Base-by-base conservation (phyloP, 2,888 invertebrate genomes). In the Dorcus hopei region DNA sequence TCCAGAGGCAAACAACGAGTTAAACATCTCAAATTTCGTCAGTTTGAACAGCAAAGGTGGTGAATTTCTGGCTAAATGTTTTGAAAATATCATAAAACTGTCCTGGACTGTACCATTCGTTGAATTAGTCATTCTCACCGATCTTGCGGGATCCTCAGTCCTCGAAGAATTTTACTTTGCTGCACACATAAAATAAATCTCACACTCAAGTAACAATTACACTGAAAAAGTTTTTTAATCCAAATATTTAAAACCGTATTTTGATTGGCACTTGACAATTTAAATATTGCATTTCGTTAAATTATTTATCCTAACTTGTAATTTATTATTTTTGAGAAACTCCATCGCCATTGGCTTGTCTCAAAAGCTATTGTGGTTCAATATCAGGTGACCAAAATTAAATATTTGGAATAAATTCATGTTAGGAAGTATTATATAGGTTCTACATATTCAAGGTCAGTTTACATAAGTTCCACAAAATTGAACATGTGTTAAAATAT, bases 121-220 rank as follows among this genome's bases (percentile, higher is more conserved):
- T 40, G 57, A 45, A 43, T 52, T 43, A 49, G 49, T 53, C 58
- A 49, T 54, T 77, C 81, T 86, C 85, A 86, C 83, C 86, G 84
- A 76, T 85, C 86, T 79, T 88, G 87, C 62, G 91, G 91, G 68
- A 91, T 87, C 66, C 89, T 83, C 58, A 87, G 82, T 19, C 89
- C 89, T 67, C 87, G 84, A 42, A 91, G 81, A 54, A 90, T 85
- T 83, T 91, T 91, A 78, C 90, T 89, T 72, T 87, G 87, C 91
- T 91, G 82, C 1, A 85, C 85, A 49, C 65, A 64, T 73, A 70
- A 69, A 66, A 66, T 33, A 57, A 11, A 55, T 49, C 23, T 23
- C 11, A 48, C 14, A 41, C 41, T 16, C 16, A 45, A 45, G 33
- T 14, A 19, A 53, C 38, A 11, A 14, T 52, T 42, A 41, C 45